Conservation (phyloP, 2,888 invertebrate genomes). For the Frankliniella intonsa region DNA sequence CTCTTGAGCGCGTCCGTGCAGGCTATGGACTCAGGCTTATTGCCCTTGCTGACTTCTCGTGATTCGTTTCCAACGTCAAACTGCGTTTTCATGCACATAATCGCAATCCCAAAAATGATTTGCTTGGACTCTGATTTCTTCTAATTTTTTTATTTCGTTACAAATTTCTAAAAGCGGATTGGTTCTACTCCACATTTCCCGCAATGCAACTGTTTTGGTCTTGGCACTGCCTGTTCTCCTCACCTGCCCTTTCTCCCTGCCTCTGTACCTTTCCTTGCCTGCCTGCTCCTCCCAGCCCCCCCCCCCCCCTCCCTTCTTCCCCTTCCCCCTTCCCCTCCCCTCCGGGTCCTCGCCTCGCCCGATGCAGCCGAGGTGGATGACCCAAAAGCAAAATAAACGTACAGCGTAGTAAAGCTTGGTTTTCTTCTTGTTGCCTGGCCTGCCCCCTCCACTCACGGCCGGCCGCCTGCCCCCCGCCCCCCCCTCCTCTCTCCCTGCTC, state of each 20-base stretch:
- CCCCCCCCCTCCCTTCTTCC: background rate
- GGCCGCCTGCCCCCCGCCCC: background rate
- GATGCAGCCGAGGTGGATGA: constrained; percentile 21
- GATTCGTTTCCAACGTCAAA: no score
- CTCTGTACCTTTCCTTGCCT: background rate
- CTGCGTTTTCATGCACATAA: no score
- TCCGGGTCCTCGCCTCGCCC: constrained; percentile 6
- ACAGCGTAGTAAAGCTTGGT: constrained; percentile 18
- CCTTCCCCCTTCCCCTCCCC: background rate
- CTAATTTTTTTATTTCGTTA: no score
- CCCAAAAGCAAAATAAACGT: constrained; percentile 26
- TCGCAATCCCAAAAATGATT: no score
- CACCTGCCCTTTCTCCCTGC: background rate
- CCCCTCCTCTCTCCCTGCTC: background rate
- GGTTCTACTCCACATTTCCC: no score
- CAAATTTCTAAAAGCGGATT: no score
- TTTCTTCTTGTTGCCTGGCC: constrained; percentile 17
- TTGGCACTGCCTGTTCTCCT: no score
- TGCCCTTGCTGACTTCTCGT: no score
- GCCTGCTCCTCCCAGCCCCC: background rate
- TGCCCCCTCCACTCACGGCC: background rate
- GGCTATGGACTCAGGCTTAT: no score
- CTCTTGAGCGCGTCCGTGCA: background rate
- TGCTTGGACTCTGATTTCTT: no score
- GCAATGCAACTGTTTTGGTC: no score